Percentiles rank a stretch among this genome's conserved stretches.
Conservation (phyloP, 2,113 vertebrate species). For the Pseudorectes ferrugineus region DNA sequence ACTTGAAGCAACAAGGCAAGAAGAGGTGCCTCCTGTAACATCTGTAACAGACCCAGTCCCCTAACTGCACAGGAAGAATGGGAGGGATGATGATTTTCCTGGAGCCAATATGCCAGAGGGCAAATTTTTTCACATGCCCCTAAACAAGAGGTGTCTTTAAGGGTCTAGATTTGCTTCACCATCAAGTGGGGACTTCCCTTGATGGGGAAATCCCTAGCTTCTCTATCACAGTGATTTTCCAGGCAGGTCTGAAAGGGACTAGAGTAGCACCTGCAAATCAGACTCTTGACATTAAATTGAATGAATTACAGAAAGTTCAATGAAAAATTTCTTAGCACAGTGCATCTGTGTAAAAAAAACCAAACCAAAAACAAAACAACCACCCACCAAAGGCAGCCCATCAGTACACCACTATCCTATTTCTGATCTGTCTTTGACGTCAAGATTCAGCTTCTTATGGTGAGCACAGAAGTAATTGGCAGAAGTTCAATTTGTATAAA, state of each 20-base stretch:
- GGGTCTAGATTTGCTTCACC: background rate
- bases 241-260: background rate
- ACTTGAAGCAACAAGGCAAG: background rate
- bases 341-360: background rate
- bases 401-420: background rate
- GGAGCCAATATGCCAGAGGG: background rate
- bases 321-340: background rate
- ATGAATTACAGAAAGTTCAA: background rate
- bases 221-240: background rate
- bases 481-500: background rate
- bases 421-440: background rate
- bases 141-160: background rate
- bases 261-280: background rate
- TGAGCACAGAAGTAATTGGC: background rate
- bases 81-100: background rate
- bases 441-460: background rate
- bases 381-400: background rate
- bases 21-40: background rate
- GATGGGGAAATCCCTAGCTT: background rate
- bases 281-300: background rate
- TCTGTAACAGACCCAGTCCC: background rate
- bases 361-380: background rate
- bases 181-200: background rate
- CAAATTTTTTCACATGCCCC: background rate
- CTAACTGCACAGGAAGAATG: background rate